A percentile compares a stretch with the other conserved stretches of the same genome.
phyloP scores from a whole-genome alignment of 2,113 vertebrate species.

The Bufo bufo region DNA sequence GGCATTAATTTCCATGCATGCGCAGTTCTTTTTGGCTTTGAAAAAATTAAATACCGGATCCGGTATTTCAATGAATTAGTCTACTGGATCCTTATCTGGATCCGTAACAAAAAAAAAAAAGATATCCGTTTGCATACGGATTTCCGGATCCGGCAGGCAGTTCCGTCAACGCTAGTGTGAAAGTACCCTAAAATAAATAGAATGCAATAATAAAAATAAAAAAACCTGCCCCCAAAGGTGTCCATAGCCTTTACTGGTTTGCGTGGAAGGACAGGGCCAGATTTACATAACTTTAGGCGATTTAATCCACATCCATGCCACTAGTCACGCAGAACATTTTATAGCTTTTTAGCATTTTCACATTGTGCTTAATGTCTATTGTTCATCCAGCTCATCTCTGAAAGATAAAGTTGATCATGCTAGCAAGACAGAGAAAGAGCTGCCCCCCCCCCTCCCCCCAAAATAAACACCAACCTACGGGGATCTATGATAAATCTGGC shows the following conservation, averaged over 20 bases:
- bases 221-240: too few species aligned
- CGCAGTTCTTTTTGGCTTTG: too few species aligned
- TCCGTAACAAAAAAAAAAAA: too few species aligned
- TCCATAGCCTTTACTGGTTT: background rate
- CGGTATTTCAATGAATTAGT: too few species aligned
- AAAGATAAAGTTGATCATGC: background rate
- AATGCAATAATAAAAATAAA: too few species aligned
- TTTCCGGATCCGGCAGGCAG: too few species aligned
- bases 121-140: too few species aligned
- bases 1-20: too few species aligned
- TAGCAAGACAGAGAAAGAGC: background rate
- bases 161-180: too few species aligned
- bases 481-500: background rate
- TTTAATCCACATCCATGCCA: background rate
- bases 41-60: too few species aligned
- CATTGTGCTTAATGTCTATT: background rate
- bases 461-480: background rate
- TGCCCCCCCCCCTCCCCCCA: background rate
- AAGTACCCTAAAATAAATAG: too few species aligned
- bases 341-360: background rate
- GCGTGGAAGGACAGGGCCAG: background rate
- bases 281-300: background rate
- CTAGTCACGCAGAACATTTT: background rate
- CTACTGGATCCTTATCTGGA: too few species aligned
- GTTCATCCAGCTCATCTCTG: background rate